Conservation (phyloP, 1,140 invertebrate genomes). For the Archegozetes longisetosus region DNA sequence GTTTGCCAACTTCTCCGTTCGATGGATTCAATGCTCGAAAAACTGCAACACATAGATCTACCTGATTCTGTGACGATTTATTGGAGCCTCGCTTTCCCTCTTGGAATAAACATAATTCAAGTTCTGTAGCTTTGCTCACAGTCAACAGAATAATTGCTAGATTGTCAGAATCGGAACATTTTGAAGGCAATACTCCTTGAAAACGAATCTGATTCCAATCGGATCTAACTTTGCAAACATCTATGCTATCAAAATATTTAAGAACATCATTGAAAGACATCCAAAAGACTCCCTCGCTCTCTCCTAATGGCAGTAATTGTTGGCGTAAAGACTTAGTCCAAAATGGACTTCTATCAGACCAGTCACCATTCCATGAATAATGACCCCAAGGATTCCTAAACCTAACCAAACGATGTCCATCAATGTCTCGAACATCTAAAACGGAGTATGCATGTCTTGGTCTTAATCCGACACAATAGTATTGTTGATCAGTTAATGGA, state of each 20-base stretch:
- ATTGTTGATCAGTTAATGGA: neutral
- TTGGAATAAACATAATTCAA: conserved; percentile 91
- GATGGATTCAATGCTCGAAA: conserved; percentile 50
- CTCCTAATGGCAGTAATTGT: neutral
- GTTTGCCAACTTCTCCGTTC: conserved; percentile 42
- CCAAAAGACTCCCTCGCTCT: conserved; percentile 7
- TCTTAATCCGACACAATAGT: neutral
- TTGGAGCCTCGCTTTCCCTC: conserved; percentile 80
- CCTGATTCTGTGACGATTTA: conserved; percentile 33
- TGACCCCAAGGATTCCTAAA: conserved; percentile 11
- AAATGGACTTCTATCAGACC: neutral
- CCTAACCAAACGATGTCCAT: neutral
- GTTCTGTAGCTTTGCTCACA: conserved; percentile 82
- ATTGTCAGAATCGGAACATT: conserved; percentile 52
- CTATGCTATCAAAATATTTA: conserved; percentile 93
- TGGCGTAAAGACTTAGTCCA: neutral
- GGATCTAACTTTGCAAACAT: conserved; percentile 84
- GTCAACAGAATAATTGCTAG: conserved; percentile 69
- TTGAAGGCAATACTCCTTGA: conserved; percentile 60
- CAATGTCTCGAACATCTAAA: neutral
- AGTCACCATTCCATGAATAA: conserved; percentile 5
- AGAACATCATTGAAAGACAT: conserved; percentile 54
- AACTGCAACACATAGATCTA: conserved; percentile 81
- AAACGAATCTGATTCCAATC: conserved; percentile 85
- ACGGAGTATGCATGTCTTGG: conserved; percentile 7